Evolutionary conservation across 37 sponge, comb jelly and placozoan genomes (phyloP).

Genomic region (Geodia barretti): DNA sequence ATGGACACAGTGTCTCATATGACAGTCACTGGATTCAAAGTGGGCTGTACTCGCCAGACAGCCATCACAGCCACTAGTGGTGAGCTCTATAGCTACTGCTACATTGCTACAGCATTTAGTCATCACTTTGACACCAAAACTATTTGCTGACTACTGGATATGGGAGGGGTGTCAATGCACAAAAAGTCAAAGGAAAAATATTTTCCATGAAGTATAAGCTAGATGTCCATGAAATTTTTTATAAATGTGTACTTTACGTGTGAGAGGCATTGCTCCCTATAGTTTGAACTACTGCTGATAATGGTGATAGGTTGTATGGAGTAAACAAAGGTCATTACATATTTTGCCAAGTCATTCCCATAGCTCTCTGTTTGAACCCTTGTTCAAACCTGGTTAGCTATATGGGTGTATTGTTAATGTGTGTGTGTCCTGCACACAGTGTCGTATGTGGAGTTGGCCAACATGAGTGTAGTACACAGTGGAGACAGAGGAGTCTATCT

Average conservation of each 20-base stretch:
- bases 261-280: too few species aligned
- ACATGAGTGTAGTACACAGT: background rate
- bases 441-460: constrained; percentile 2
- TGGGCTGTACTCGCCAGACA: constrained; percentile 29
- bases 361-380: too few species aligned
- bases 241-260: background rate
- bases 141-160: too few species aligned
- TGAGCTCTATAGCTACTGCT: background rate
- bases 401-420: background rate
- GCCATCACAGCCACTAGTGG: constrained; percentile 15
- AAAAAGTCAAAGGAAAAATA: too few species aligned
- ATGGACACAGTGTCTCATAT: constrained; percentile 16
- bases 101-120: background rate
- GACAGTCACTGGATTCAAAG: background rate
- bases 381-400: too few species aligned
- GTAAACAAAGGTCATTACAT: too few species aligned
- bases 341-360: too few species aligned
- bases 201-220: background rate
- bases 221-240: background rate
- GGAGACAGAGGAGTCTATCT: constrained; percentile 19
- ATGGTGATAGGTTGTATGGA: too few species aligned
- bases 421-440: constrained; percentile 14
- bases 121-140: too few species aligned
- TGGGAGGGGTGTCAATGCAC: too few species aligned
- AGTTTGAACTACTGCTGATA: too few species aligned